Evolutionary conservation across 2,888 invertebrate species (phyloP).

Genomic region (Caenorhabditis plicata): DNA sequence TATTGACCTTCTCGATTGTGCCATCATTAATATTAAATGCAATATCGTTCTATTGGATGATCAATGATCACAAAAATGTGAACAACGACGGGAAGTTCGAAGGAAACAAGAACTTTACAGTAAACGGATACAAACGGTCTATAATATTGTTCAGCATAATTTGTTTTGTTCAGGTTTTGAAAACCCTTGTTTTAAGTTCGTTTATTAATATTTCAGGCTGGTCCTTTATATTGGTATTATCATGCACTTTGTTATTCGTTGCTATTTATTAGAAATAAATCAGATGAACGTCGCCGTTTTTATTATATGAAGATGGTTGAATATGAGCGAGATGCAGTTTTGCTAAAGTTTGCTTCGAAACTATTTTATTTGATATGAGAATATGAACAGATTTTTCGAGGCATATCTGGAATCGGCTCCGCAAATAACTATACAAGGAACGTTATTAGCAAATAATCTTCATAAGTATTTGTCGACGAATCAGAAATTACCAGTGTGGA

Average conservation of each 20-base stretch:
- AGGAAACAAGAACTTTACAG: slow-evolving; percentile 11
- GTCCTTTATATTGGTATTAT: slow-evolving; percentile 48
- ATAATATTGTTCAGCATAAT: slow-evolving; percentile 18
- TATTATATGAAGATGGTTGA: slow-evolving; percentile 50
- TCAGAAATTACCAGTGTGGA: slow-evolving; percentile 15
- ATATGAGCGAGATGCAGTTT: slow-evolving; percentile 53
- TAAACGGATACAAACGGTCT: slow-evolving; percentile 10
- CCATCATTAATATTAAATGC: slow-evolving; percentile 48
- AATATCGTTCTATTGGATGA: slow-evolving; percentile 42
- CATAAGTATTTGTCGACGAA: slow-evolving; percentile 1
- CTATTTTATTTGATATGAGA: not conserved
- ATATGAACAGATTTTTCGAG: slow-evolving; percentile 33
- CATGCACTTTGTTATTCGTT: slow-evolving; percentile 38
- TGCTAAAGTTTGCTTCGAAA: slow-evolving; percentile 36
- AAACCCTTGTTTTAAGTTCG: slow-evolving; percentile 8
- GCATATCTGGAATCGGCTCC: slow-evolving; percentile 56
- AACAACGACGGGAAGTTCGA: not conserved
- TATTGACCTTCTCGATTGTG: slow-evolving; percentile 28
- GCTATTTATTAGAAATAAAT: slow-evolving; percentile 7
- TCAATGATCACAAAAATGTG: slow-evolving; percentile 15
- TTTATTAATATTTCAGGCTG: slow-evolving; percentile 31
- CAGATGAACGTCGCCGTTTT: slow-evolving; percentile 14
- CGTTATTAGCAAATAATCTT: slow-evolving; percentile 29
- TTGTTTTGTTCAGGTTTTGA: slow-evolving; percentile 33
- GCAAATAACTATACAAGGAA: slow-evolving; percentile 53